These are phyloP conservation scores for Melitaea athalia DNA, from an alignment of 2,888 invertebrate species.

Conservation along the genomic window DNA sequence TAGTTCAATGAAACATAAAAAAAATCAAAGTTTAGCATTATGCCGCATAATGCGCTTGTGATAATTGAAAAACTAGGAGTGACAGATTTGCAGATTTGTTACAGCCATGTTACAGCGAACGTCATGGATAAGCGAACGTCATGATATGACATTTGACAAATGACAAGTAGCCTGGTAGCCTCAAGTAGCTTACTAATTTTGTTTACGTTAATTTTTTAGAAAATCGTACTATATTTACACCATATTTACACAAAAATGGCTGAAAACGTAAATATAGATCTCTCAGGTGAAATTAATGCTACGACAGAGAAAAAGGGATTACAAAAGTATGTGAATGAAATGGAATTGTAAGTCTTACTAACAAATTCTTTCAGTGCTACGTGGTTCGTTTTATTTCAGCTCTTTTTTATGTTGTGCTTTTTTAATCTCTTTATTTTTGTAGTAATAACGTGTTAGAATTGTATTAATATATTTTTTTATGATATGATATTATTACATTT, in stretches of 20 bases:
- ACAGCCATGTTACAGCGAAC: not conserved
- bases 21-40: too few relatives aligned
- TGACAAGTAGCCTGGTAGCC: not conserved
- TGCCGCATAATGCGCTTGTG: too few relatives aligned
- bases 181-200: not conserved
- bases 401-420: not conserved
- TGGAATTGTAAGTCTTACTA: conserved; percentile 72
- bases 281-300: conserved; percentile 76
- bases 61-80: too few relatives aligned
- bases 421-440: not conserved
- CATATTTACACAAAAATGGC: conserved; percentile 57
- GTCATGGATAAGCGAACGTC: too few relatives aligned
- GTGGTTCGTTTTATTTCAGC: conserved; percentile 45
- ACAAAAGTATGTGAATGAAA: conserved; percentile 79
- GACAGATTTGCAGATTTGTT: too few relatives aligned
- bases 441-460: too few relatives aligned
- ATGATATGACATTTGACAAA: conserved; percentile 7
- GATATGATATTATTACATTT: too few relatives aligned
- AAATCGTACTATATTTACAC: not conserved
- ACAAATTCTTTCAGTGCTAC: conserved; percentile 45
- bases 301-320: conserved; percentile 72
- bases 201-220: conserved; percentile 18
- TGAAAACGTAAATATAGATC: conserved; percentile 75
- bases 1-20: too few relatives aligned
- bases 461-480: too few relatives aligned